Evolutionary conservation across 2,797 vertebrate genomes (phyloP).

Genomic region (Notoglanidium macrostoma): DNA sequence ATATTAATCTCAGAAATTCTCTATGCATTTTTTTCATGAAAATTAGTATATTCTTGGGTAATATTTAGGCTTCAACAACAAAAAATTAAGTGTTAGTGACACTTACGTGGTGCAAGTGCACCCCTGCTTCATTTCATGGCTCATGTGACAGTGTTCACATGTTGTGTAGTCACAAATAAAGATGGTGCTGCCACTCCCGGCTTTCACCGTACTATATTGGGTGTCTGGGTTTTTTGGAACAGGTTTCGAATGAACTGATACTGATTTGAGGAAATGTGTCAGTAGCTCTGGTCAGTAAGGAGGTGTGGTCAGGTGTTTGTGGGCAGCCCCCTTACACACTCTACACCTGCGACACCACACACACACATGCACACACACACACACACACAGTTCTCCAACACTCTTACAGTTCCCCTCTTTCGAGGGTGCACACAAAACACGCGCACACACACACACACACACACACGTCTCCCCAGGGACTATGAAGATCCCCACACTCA

Average conservation of each 20-base stretch:
- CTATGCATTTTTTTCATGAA: not conserved
- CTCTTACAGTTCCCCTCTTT: conserved; percentile 75
- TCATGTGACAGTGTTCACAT: not conserved
- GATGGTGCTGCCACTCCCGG: not conserved
- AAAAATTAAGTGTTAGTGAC: not conserved
- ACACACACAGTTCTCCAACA: conserved; percentile 69
- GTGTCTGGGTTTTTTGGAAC: conserved; percentile 10
- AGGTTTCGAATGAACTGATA: conserved; percentile 69
- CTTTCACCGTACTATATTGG: conserved; percentile 15
- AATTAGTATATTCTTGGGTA: not conserved
- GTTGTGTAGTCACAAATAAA: not conserved
- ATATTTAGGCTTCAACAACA: not conserved
- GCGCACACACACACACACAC: conserved; percentile 32
- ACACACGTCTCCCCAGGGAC: conserved; percentile 21
- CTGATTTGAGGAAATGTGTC: conserved; percentile 77
- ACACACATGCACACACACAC: conserved; percentile 60
- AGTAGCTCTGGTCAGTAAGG: conserved; percentile 61
- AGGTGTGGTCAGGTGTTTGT: conserved; percentile 60
- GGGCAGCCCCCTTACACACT: conserved; percentile 59
- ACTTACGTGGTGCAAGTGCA: not conserved
- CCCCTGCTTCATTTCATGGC: not conserved
- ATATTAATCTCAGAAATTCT: not conserved
- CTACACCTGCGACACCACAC: conserved; percentile 70
- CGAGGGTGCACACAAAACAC: conserved; percentile 43
- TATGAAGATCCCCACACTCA: conserved; percentile 33